These are phyloP conservation scores for Melanotaenia pygmaea DNA, from an alignment of 2,797 vertebrate genomes.

Conservation along the genomic window DNA sequence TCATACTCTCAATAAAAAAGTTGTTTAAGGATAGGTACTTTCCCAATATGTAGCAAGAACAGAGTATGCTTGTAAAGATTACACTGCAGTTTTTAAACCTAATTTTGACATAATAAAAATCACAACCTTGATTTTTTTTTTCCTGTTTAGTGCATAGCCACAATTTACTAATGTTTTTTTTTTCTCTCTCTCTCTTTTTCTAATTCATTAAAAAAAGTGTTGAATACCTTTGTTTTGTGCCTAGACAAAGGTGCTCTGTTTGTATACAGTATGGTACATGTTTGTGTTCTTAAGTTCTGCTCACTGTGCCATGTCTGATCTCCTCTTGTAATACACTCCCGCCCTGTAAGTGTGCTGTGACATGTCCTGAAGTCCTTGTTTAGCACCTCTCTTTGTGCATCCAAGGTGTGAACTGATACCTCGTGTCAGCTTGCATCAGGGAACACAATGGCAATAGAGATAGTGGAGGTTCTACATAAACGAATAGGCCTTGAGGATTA, in stretches of 20 bases:
- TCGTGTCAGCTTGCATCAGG: slow-evolving; percentile 89
- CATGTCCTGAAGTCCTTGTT: slow-evolving; percentile 92
- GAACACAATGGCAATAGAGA: slow-evolving; percentile 69
- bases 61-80: slow-evolving; percentile 21
- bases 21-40: slow-evolving; percentile 20
- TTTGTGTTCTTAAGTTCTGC: slow-evolving; percentile 38
- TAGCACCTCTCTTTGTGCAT: slow-evolving; percentile 91
- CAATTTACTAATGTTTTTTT: neutral
- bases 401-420: slow-evolving; percentile 92
- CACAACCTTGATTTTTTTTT: neutral
- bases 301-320: slow-evolving; percentile 79
- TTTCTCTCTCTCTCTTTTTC: neutral
- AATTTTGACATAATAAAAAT: neutral
- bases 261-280: neutral
- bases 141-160: neutral
- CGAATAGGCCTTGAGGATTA: slow-evolving; percentile 52
- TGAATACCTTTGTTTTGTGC: neutral
- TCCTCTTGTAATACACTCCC: slow-evolving; percentile 80
- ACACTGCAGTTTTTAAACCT: slow-evolving; percentile 18
- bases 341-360: slow-evolving; percentile 90
- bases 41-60: slow-evolving; percentile 11
- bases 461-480: slow-evolving; percentile 56
- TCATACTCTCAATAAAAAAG: neutral
- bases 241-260: slow-evolving; percentile 18
- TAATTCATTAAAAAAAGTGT: neutral